A percentile compares a stretch with the other conserved stretches of the same genome.
These are phyloP conservation scores for Glaucopsyche alexis DNA, from an alignment of 2,888 invertebrate species.

Conservation along the genomic window DNA sequence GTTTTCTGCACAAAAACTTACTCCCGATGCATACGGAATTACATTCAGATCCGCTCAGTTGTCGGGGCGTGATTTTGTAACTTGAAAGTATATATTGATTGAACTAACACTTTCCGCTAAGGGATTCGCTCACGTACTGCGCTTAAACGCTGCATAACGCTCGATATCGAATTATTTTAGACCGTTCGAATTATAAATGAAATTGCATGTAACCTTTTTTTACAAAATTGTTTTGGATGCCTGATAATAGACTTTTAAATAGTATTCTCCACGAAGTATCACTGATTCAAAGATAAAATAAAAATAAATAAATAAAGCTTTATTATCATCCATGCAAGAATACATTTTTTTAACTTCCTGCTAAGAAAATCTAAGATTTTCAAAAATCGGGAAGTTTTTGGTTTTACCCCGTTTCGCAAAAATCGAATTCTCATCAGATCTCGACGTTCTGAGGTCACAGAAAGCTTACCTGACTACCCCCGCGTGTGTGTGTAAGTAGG, in stretches of 20 bases:
- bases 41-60: slow-evolving; percentile 38
- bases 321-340: no score
- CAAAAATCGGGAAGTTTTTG: no score
- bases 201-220: slow-evolving; percentile 17
- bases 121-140: slow-evolving; percentile 27
- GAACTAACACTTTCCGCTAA: slow-evolving; percentile 32
- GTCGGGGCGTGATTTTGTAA: slow-evolving; percentile 37
- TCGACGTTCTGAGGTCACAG: no score
- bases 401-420: no score
- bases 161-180: slow-evolving; percentile 24
- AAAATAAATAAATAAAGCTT: no score
- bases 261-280: not conserved
- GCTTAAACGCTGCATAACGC: slow-evolving; percentile 21
- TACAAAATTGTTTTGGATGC: not conserved
- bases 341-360: no score
- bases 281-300: no score
- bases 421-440: no score
- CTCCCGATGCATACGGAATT: slow-evolving; percentile 37
- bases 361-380: no score
- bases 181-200: slow-evolving; percentile 23
- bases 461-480: no score
- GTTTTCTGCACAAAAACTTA: slow-evolving; percentile 40
- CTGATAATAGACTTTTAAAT: not conserved
- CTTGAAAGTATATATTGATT: slow-evolving; percentile 36
- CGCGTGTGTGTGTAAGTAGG: no score